Evolutionary conservation across 2,113 vertebrate genomes (phyloP).

Genomic region (Psittacara wagleri): DNA sequence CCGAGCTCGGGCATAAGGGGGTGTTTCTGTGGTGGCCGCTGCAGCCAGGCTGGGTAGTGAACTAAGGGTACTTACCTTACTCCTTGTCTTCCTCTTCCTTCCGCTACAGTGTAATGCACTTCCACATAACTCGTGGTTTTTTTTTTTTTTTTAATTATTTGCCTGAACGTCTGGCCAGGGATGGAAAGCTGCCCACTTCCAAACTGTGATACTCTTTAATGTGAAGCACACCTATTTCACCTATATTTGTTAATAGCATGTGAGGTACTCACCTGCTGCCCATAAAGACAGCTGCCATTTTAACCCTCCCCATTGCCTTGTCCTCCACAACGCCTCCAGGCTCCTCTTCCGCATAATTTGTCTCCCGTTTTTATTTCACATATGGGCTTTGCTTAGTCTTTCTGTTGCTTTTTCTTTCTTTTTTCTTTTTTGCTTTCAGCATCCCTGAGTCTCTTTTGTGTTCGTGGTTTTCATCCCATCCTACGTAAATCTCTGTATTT

Average conservation of each 20-base stretch:
- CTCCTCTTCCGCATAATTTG: neutral
- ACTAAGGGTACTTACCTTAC: neutral
- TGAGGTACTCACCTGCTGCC: neutral
- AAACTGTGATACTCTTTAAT: neutral
- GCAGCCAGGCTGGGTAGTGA: neutral
- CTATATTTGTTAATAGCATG: neutral
- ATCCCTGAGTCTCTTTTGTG: neutral
- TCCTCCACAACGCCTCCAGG: neutral
- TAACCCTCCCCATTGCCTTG: neutral
- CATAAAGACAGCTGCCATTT: conserved; percentile 36
- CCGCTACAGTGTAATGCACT: fast-evolving
- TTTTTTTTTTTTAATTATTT: neutral
- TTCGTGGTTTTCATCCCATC: neutral
- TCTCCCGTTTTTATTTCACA: neutral
- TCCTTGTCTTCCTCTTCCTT: neutral
- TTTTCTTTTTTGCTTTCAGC: neutral
- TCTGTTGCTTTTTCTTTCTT: neutral
- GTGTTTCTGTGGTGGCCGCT: neutral
- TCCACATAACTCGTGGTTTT: fast-evolving
- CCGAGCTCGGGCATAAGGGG: neutral
- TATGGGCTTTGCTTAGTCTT: neutral
- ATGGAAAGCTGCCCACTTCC: neutral
- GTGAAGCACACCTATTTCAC: neutral
- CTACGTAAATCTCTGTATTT: neutral
- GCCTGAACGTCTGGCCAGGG: neutral